Evolutionary conservation across 2,113 vertebrate species (phyloP), one percentile per base, ranked within the genome.

Genomic region (Elachura formosa): DNA sequence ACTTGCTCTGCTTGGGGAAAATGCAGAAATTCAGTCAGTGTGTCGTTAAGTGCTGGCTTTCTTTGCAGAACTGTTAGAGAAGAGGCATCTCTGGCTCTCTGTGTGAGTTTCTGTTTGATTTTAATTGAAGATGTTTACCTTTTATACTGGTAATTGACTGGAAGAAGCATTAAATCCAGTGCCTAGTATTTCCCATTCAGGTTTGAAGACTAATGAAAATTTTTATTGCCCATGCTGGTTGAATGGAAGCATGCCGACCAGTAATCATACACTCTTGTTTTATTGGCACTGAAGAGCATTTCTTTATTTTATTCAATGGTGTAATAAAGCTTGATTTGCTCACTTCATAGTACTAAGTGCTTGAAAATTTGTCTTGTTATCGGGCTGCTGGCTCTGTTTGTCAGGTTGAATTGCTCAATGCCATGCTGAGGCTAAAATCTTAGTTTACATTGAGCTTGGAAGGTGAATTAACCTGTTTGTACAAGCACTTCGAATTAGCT

Each of bases 281-380:
- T 92, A 87, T 25, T 89, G 68, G 45, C 73, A 46, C 58, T 64
- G 56, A 89, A 87, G 73, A 75, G 3, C 12, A 2, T 84, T 73
- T 83, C 9, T 87, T 72, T 46, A 4, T 80, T 85, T 89, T 94
- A 94, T 93, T 66, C 86, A 75, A 21, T 85, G 71, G 61, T 36
- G 25, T 72, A 72, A 59, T 94, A 76, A 96, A 94, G 87, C 34
- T 59, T 54, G 36, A 67, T 86, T 88, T 95, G 68, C 43, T 91
- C 66, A 43, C 68, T 72, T 45, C 7, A 1, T 48, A 54, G 20
- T 56, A 59, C 45, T 41, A 71, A 69, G 59, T 80, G 49, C 67
- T 86, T 95, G 62, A 92, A 90, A 76, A 59, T 56, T 20, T 79
- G 22, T 87, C 63, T 55, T 5, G 13, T 86, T 93, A 61, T 84